phyloP scores from a whole-genome alignment of 1,140 invertebrate genomes.

The Cydia splendana region DNA sequence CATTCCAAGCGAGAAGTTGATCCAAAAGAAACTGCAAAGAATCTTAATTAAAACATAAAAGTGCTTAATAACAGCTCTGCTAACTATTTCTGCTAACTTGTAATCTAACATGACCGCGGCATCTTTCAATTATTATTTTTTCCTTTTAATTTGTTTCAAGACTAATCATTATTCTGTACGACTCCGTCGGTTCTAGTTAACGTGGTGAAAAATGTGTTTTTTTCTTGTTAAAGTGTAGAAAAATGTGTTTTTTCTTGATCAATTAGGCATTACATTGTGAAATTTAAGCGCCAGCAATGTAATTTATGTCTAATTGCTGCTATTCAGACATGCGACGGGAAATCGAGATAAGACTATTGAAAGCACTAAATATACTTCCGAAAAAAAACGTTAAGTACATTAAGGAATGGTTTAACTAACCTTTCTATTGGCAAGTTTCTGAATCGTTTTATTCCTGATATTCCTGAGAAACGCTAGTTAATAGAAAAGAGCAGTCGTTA shows the following conservation, averaged over 20 bases:
- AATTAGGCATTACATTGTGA: conserved; percentile 7
- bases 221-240: not conserved
- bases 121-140: conserved; percentile 7
- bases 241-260: not conserved
- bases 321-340: conserved; percentile 9
- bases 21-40: not conserved
- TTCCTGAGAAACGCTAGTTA: too few species aligned
- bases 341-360: not conserved
- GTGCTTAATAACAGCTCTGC: not conserved
- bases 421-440: too few species aligned
- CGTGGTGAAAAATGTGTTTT: not conserved
- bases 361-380: not conserved
- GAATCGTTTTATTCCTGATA: too few species aligned
- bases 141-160: not conserved
- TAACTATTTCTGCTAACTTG: conserved; percentile 12
- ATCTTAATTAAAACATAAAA: conserved; percentile 5
- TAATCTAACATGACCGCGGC: not conserved
- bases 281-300: not conserved
- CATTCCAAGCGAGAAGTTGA: not conserved
- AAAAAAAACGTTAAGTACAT: not conserved
- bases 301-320: not conserved
- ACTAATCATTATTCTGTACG: not conserved
- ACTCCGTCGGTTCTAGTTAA: not conserved
- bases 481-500: too few species aligned
- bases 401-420: not conserved